Conservation (phyloP, 2,113 vertebrate genomes). For the Aspidoscelis tigris region DNA sequence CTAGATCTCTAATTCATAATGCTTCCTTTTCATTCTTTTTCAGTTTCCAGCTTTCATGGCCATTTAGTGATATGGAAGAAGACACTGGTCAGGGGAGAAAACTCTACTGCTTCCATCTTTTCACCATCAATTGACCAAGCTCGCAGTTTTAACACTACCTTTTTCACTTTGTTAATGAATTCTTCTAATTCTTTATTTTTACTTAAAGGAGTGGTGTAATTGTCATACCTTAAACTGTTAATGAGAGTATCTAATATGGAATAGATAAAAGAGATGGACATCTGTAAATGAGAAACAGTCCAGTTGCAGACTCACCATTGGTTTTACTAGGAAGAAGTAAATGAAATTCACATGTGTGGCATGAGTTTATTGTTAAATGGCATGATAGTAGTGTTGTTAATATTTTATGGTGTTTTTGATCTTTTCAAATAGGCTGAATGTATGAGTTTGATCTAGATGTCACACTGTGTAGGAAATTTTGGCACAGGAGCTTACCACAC, state of each 20-base stretch:
- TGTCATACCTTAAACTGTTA: not conserved
- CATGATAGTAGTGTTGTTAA: conserved; percentile 73
- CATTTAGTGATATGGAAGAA: too few species aligned
- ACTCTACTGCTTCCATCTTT: too few species aligned
- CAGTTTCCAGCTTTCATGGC: not conserved
- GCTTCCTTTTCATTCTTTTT: not conserved
- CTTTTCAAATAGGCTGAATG: conserved; percentile 63
- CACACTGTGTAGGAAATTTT: conserved; percentile 63
- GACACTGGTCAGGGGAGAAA: too few species aligned
- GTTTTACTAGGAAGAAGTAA: conserved; percentile 63
- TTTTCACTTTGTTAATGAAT: not conserved
- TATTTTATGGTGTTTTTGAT: conserved; percentile 58
- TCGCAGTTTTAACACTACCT: not conserved
- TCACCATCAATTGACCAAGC: too few species aligned
- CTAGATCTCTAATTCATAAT: not conserved
- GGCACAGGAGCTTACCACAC: conserved; percentile 54
- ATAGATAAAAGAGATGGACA: conserved; percentile 70
- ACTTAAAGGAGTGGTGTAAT: too few species aligned
- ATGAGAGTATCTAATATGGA: conserved; percentile 60
- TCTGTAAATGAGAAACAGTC: conserved; percentile 65
- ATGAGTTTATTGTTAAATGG: conserved; percentile 69
- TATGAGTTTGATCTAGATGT: conserved; percentile 67
- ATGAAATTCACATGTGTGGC: conserved; percentile 69
- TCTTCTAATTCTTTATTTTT: too few species aligned
- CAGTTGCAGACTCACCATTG: conserved; percentile 64